These are phyloP conservation scores for Alauda arvensis DNA, from an alignment of 2,797 vertebrate genomes.

Conservation along the genomic window DNA sequence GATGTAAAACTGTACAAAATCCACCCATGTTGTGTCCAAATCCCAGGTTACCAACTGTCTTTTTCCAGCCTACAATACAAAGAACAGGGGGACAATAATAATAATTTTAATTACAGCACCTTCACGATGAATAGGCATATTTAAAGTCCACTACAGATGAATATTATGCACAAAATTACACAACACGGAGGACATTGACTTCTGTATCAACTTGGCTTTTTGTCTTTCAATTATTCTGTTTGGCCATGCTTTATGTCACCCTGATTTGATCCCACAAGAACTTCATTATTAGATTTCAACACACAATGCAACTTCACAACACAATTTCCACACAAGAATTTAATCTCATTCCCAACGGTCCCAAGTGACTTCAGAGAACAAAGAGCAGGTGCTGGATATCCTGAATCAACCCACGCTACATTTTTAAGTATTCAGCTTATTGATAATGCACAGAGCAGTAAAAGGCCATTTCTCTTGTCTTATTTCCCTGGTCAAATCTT, in stretches of 20 bases:
- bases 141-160: background rate
- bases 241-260: background rate
- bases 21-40: constrained; percentile 95
- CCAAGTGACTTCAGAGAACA: background rate
- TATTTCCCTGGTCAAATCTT: background rate
- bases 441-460: background rate
- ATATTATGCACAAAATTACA: background rate
- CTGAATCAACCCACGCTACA: background rate
- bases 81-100: background rate
- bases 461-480: background rate
- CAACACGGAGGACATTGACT: background rate
- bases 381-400: background rate
- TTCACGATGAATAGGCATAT: background rate
- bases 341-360: background rate
- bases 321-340: background rate
- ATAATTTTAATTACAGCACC: background rate
- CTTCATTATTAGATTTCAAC: background rate
- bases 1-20: constrained; percentile 98
- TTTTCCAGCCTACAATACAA: constrained; percentile 82
- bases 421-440: background rate
- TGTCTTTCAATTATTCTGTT: background rate
- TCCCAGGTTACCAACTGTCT: constrained; percentile 94
- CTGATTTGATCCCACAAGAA: background rate
- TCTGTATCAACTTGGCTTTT: background rate
- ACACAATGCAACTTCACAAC: background rate